These are phyloP conservation scores for Delichon dasypus DNA, from an alignment of 2,797 vertebrate genomes.

Conservation along the genomic window DNA sequence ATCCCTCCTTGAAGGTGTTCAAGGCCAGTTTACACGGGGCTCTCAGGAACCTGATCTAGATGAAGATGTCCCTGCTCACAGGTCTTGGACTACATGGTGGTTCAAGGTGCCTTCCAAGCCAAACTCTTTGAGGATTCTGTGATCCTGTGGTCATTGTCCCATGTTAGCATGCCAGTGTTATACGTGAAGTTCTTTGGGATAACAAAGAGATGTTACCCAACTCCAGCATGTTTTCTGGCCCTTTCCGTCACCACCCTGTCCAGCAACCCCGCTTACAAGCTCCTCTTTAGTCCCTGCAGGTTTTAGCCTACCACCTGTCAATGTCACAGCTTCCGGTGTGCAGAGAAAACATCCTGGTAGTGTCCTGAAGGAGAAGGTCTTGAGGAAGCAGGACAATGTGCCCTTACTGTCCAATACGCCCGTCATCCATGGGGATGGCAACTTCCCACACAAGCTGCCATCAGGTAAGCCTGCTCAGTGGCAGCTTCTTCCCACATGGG, in stretches of 20 bases:
- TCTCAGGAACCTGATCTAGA: not conserved
- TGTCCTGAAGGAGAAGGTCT: not conserved
- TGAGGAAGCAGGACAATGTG: constrained; percentile 44
- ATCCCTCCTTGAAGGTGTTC: not conserved
- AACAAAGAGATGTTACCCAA: not conserved
- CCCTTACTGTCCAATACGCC: constrained; percentile 46
- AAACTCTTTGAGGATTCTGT: not conserved
- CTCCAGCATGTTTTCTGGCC: not conserved
- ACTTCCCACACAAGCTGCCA: not conserved
- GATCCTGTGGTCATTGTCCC: not conserved
- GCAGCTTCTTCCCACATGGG: fast-evolving
- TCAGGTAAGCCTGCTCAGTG: constrained; percentile 50
- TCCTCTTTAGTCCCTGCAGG: constrained; percentile 2
- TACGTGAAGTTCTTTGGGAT: not conserved
- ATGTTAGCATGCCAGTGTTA: not conserved
- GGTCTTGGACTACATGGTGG: not conserved
- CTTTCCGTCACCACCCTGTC: not conserved
- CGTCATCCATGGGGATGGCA: not conserved
- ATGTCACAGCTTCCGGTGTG: not conserved
- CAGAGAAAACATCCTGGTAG: not conserved
- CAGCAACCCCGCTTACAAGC: not conserved
- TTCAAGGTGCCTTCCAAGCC: too few relatives aligned
- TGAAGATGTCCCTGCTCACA: not conserved
- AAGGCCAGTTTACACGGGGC: not conserved
- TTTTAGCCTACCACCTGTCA: not conserved